These are phyloP conservation scores for Nanorana parkeri DNA, from an alignment of 2,113 vertebrate genomes.

Conservation along the genomic window DNA sequence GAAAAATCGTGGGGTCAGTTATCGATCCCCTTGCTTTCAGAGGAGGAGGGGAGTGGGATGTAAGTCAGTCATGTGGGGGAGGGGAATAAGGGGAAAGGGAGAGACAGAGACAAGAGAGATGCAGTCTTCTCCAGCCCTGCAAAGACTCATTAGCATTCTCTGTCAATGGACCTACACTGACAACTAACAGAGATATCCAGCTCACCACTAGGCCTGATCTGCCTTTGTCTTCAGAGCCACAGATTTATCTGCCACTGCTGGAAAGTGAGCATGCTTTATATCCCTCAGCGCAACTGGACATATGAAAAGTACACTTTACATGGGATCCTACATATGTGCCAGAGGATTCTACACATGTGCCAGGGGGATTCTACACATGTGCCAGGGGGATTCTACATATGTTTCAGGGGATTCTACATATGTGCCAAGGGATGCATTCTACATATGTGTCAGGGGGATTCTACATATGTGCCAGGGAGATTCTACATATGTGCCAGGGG, in stretches of 20 bases:
- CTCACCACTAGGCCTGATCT: slow-evolving; percentile 80
- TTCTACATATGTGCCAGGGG: too few species aligned
- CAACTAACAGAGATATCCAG: slow-evolving; percentile 95
- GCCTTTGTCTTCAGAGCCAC: slow-evolving; percentile 81
- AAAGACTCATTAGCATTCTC: slow-evolving; percentile 88
- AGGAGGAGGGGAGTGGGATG: slow-evolving; percentile 62
- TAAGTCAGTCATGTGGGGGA: slow-evolving; percentile 55
- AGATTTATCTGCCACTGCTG: slow-evolving; percentile 67
- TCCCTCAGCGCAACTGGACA: too few species aligned
- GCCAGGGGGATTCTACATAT: too few species aligned
- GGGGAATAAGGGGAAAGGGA: slow-evolving; percentile 58
- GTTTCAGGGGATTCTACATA: too few species aligned
- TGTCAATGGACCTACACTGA: slow-evolving; percentile 86
- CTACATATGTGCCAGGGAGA: too few species aligned
- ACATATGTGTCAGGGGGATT: too few species aligned
- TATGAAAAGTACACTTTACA: background rate
- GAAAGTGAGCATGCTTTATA: slow-evolving; percentile 51
- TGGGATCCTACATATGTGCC: too few species aligned
- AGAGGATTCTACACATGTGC: background rate
- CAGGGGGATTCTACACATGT: too few species aligned
- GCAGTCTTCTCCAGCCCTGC: slow-evolving; percentile 58
- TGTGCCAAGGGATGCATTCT: too few species aligned
- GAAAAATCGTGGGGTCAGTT: slow-evolving; percentile 81
- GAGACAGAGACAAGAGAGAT: slow-evolving; percentile 57
- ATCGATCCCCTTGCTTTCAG: slow-evolving; percentile 78